Evolutionary conservation across 2,797 vertebrate species (phyloP).

Genomic region (Falco novaeseelandiae): DNA sequence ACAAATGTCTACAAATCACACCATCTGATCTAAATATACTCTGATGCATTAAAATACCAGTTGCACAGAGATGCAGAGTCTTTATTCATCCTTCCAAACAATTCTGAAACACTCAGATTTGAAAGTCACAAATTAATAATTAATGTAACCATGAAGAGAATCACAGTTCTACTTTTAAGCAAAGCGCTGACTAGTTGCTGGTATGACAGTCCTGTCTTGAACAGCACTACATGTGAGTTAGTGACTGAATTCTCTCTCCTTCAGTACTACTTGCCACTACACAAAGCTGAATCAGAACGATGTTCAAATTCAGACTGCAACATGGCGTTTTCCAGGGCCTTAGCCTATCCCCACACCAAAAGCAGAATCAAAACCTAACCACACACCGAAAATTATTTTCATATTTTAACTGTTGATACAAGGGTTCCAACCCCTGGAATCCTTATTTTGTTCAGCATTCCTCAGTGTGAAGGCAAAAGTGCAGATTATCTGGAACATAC

Average conservation of each 20-base stretch:
- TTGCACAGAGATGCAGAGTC: neutral
- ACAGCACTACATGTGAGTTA: accelerated
- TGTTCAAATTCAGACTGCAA: neutral
- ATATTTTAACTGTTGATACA: neutral
- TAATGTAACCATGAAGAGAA: neutral
- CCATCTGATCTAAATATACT: neutral
- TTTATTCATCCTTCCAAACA: neutral
- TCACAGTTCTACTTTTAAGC: neutral
- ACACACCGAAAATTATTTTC: neutral
- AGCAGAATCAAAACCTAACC: neutral
- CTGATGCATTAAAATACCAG: neutral
- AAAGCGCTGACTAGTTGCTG: accelerated
- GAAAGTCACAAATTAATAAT: neutral
- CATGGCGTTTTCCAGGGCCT: neutral
- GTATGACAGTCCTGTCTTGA: neutral
- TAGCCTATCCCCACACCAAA: neutral
- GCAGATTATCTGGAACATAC: neutral
- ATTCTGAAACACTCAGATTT: accelerated
- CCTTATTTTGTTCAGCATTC: neutral
- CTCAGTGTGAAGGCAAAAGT: neutral
- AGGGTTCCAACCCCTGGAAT: neutral
- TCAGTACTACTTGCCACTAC: neutral
- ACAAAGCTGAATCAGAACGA: neutral
- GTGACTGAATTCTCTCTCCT: neutral
- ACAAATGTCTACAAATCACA: neutral